Evolutionary conservation across 64 coral and sea anemone genomes (phyloP), one percentile per base, ranked within the genome.

Genomic region (Montipora capricornis): DNA sequence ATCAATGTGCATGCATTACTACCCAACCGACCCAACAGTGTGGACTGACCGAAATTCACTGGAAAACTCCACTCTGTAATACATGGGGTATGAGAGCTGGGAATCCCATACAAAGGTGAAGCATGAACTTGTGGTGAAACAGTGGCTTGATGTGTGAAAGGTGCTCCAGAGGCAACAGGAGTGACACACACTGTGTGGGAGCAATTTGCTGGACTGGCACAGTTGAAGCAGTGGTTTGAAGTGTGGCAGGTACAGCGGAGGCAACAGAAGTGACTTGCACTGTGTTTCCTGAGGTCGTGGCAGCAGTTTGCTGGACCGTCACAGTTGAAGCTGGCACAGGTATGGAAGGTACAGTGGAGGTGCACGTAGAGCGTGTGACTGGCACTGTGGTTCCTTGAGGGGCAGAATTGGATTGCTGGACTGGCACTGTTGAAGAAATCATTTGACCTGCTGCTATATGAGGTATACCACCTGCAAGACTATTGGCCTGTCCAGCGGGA

Each of bases 1-100:
- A 83, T 83, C 29, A 91, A 83, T 10, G 50, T 57, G 44, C 79
- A 91, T 5, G 90, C 90, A 83, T 91, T 91, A 15, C 90, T 82
- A 13, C 78, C 90, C 46, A 13, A 46, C 48, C 79, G 19, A 52
- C 79, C 90, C 45, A 79, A 15, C 0, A 80, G 8, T 47, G 52
- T 47, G 4, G 77, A 90, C 60, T 90, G 88, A 69, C 88, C 62
- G 24, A 90, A 45, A 13, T 58, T 75, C 20, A 22, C 22, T 50
- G 86, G 64, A 8, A 82, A 73, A 44, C 14, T 11, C 79, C 68
- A 91, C 20, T 83, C 78, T 5, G 66, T 73, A 10, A 87, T 44
- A 83, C 16, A 37, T 61, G 1, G 20, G 13, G 81, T 68, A 49
- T 83, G 52, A 14, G 64, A 47, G 53, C 53, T 62, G 64, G 64